phyloP scores from a whole-genome alignment of 2,797 vertebrate species.

The Enteromius viviparus region DNA sequence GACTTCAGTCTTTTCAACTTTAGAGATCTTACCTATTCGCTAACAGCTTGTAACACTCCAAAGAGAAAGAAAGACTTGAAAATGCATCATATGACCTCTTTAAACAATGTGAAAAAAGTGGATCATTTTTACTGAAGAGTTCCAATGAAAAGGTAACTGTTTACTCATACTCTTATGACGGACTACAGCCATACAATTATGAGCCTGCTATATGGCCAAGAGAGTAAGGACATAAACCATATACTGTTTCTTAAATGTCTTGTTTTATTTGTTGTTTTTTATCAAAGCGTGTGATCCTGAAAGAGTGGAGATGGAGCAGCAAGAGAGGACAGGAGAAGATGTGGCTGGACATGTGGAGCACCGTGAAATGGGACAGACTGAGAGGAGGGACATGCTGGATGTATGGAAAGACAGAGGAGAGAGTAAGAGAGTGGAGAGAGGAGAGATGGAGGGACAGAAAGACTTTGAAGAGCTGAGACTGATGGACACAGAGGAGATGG shows the following conservation, averaged over 20 bases:
- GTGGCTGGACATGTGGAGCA: not conserved
- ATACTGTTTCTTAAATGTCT: not conserved
- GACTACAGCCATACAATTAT: not conserved
- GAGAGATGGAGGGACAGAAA: not conserved
- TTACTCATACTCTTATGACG: not conserved
- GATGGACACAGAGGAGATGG: not conserved
- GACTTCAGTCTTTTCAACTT: too few species aligned
- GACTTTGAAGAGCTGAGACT: not conserved
- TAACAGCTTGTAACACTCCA: too few species aligned
- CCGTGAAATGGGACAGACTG: not conserved
- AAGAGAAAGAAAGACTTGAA: too few species aligned
- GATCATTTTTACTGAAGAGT: too few species aligned
- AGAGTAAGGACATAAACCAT: not conserved
- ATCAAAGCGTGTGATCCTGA: not conserved
- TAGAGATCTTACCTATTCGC: too few species aligned
- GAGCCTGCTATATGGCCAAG: not conserved
- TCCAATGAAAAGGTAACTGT: not conserved
- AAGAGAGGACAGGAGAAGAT: conserved; percentile 8
- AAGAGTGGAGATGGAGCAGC: conserved; percentile 13
- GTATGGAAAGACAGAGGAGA: not conserved
- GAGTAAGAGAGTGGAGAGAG: not conserved
- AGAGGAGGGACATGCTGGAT: not conserved
- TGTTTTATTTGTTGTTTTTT: not conserved
- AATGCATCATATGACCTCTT: too few species aligned
- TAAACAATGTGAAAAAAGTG: too few species aligned